These are phyloP conservation scores for Pangasius sanitwongsei DNA, from an alignment of 2,797 vertebrate species.

Conservation along the genomic window DNA sequence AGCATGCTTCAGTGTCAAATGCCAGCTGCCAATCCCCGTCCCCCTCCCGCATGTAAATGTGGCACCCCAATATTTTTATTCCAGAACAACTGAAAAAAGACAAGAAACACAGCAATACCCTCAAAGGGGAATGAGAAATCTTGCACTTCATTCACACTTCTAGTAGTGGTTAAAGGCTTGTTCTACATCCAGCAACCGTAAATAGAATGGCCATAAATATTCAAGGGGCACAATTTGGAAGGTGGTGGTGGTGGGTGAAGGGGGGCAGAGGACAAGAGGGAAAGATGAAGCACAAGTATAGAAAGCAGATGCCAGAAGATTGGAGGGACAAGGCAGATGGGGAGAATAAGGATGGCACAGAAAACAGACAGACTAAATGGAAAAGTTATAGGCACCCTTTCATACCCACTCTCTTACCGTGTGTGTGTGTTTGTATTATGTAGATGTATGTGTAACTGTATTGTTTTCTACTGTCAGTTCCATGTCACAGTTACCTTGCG, in stretches of 20 bases:
- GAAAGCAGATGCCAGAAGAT: neutral
- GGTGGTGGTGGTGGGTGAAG: slow-evolving; percentile 45
- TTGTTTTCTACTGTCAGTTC: neutral
- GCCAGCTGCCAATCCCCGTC: slow-evolving; percentile 65
- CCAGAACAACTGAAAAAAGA: slow-evolving; percentile 17
- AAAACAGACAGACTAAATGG: neutral
- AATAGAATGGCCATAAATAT: slow-evolving; percentile 75
- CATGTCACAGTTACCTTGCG: neutral
- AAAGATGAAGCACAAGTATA: neutral
- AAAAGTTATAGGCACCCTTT: neutral
- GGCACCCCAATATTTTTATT: slow-evolving; percentile 42
- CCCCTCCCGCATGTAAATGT: slow-evolving; percentile 50
- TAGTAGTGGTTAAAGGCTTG: slow-evolving; percentile 62
- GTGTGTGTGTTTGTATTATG: too few relatives aligned
- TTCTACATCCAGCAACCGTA: slow-evolving; percentile 64
- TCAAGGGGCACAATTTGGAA: slow-evolving; percentile 62
- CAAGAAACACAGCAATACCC: slow-evolving; percentile 34
- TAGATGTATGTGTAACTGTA: neutral
- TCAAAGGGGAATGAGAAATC: slow-evolving; percentile 33
- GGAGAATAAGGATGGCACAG: neutral
- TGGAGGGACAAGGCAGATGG: slow-evolving; percentile 8
- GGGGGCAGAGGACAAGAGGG: slow-evolving; percentile 22
- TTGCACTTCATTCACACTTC: slow-evolving; percentile 42
- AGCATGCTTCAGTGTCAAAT: slow-evolving; percentile 75
- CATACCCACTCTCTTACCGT: neutral